Evolutionary conservation across 2,888 invertebrate genomes (phyloP).

Genomic region (Chymomyza caudatula): DNA sequence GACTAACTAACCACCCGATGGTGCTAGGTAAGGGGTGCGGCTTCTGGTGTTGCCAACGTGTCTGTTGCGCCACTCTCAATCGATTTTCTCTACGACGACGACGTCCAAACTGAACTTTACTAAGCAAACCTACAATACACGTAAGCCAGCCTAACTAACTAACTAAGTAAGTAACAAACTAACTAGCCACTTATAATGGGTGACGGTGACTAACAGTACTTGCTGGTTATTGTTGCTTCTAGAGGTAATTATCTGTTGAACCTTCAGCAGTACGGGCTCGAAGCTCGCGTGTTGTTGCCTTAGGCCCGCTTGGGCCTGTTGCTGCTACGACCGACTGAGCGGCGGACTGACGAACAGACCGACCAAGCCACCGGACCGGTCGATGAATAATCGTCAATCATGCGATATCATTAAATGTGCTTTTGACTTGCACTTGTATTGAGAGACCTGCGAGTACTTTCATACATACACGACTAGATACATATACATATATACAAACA

Average conservation of each 20-base stretch:
- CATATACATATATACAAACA: not conserved
- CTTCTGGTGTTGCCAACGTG: constrained; percentile 50
- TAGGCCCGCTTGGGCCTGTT: constrained; percentile 9
- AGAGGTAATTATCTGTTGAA: constrained; percentile 65
- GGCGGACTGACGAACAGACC: constrained; percentile 27
- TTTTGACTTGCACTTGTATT: constrained; percentile 51
- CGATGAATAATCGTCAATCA: constrained; percentile 74
- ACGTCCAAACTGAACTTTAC: constrained; percentile 38
- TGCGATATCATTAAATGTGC: constrained; percentile 66
- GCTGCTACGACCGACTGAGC: not conserved
- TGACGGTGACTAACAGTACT: constrained; percentile 64
- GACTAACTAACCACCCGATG: not conserved
- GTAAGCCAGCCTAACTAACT: not conserved
- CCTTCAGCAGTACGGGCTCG: constrained; percentile 51
- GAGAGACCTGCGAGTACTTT: too few relatives aligned
- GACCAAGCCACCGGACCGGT: constrained; percentile 47
- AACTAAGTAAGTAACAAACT: not conserved
- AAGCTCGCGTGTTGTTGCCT: constrained; percentile 60
- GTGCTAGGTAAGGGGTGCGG: not conserved
- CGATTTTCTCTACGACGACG: constrained; percentile 40
- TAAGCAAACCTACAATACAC: constrained; percentile 19
- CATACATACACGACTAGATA: too few relatives aligned
- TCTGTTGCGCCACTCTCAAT: constrained; percentile 44
- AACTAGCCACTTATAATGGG: constrained; percentile 37
- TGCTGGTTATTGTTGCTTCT: constrained; percentile 29